Base-by-base conservation (phyloP, 2,797 vertebrate species). In the Pipistrellus nathusii region DNA sequence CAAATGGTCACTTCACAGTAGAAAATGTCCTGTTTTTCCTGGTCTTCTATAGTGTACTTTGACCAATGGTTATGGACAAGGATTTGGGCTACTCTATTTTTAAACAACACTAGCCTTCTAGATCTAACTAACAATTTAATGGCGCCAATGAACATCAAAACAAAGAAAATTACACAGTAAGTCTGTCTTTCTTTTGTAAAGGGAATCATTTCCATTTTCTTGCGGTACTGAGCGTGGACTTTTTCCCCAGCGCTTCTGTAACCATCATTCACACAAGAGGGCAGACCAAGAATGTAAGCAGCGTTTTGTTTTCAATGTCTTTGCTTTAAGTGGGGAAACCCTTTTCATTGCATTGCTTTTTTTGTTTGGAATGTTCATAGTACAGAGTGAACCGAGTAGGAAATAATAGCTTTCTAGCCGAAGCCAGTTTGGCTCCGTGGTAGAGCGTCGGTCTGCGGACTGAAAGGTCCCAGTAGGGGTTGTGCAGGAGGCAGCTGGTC, bases 41-140 rank as follows among this genome's bases (percentile, higher is more conserved):
- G 69, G 59, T 90, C 20, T 48, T 92, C 23, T n/a, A 30, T 14
- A 32, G n/a, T 2, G 64, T 32, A 48, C 25, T 93, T 76, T 83
- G 83, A 80, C 53, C 71, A 80, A 38, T 87, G 44, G 71, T 71
- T 87, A 30, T 44, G 51, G 57, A 46, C 73, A 91, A 76, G 59
- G 64, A 93, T 95, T 90, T 59, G 73, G 27, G 25, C 55, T 68
- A 53, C 93, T 95, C 91, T 93, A 15, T 93, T 96, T 96, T 84
- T 78, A 95, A 94, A 91, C 51, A 91, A 18, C 71, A 85, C 46
- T 76, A 17, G 62, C 88, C 23, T 69, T 88, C 93, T 94, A 89
- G 55, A 53, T 94, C 84, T 38, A 82, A 93, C 55, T 94, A 94
- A 38, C 90, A 97, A 97, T 97, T 92, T 94, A 82, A 83, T 94